phyloP scores from a whole-genome alignment of 2,113 vertebrate genomes.

The Bubalus kerabau region DNA sequence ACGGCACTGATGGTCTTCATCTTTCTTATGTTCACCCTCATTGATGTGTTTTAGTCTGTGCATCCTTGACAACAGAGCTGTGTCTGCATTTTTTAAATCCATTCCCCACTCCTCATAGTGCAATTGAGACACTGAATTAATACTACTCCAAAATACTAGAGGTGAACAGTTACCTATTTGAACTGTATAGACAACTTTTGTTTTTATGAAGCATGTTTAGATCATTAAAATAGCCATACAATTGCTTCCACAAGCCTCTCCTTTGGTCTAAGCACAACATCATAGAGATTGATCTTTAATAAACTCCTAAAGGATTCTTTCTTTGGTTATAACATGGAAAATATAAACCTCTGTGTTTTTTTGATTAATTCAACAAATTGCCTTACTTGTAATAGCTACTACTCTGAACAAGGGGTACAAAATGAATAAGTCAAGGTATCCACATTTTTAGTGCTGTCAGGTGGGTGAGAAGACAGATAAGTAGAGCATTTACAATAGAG shows the following conservation, averaged over 20 bases:
- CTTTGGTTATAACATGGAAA: constrained; percentile 9
- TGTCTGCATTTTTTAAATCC: not conserved
- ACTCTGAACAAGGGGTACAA: not conserved
- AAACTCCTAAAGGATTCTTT: not conserved
- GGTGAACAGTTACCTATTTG: not conserved
- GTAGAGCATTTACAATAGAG: not conserved
- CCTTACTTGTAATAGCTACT: not conserved
- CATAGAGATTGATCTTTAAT: not conserved
- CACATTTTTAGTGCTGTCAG: not conserved
- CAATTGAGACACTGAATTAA: not conserved
- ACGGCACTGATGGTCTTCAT: not conserved
- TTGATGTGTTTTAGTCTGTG: not conserved
- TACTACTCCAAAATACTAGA: not conserved
- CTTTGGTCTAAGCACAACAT: not conserved
- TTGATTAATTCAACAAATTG: not conserved
- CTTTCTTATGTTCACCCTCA: not conserved
- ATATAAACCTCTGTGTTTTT: not conserved
- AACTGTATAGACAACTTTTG: not conserved
- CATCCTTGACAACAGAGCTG: not conserved
- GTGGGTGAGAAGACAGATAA: not conserved
- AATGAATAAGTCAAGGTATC: not conserved
- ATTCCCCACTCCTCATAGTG: not conserved
- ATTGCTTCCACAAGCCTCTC: not conserved
- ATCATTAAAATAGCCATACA: not conserved
- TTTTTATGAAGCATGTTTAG: constrained; percentile 25